A percentile compares a stretch with the other conserved stretches of the same genome.
Evolutionary conservation across 2,797 vertebrate genomes (phyloP).

Genomic region (Mus caroli): DNA sequence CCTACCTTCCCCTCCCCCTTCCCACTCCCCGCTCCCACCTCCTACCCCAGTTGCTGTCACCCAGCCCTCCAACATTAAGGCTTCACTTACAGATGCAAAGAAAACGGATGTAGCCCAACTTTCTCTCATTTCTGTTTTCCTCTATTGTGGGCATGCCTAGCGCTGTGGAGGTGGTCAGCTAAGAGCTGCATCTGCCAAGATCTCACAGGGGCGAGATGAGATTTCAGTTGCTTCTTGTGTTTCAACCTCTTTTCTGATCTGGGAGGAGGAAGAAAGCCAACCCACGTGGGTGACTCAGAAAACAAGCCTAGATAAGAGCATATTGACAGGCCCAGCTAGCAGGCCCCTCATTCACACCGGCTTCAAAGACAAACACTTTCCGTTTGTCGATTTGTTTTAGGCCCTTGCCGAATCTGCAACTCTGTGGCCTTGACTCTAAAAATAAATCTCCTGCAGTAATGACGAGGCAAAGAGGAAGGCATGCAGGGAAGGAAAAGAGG

Average conservation of each 20-base stretch:
- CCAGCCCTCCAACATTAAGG: not conserved
- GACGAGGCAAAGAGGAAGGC: slow-evolving; percentile 79
- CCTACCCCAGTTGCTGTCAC: not conserved
- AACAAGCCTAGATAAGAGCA: slow-evolving; percentile 83
- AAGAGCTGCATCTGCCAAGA: slow-evolving; percentile 45
- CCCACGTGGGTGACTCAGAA: slow-evolving; percentile 76
- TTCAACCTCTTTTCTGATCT: slow-evolving; percentile 73
- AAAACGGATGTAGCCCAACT: not conserved
- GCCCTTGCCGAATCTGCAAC: slow-evolving; percentile 83
- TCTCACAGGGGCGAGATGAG: slow-evolving; percentile 64
- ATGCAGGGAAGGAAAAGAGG: slow-evolving; percentile 68
- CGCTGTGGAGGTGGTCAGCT: not conserved
- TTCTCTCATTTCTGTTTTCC: not conserved
- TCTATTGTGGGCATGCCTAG: slow-evolving; percentile 16
- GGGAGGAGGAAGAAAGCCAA: slow-evolving; percentile 47
- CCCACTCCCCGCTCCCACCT: no score
- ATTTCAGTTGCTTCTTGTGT: slow-evolving; percentile 74
- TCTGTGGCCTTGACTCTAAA: slow-evolving; percentile 79
- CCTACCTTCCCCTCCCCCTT: not conserved
- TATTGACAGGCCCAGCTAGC: slow-evolving; percentile 78
- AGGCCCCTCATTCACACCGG: slow-evolving; percentile 80
- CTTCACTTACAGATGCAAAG: not conserved
- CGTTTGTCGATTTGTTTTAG: slow-evolving; percentile 84
- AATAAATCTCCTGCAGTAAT: slow-evolving; percentile 83
- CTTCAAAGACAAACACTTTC: slow-evolving; percentile 84